phyloP scores from a whole-genome alignment of 2,797 vertebrate genomes.

The Pseudomugil gertrudae region DNA sequence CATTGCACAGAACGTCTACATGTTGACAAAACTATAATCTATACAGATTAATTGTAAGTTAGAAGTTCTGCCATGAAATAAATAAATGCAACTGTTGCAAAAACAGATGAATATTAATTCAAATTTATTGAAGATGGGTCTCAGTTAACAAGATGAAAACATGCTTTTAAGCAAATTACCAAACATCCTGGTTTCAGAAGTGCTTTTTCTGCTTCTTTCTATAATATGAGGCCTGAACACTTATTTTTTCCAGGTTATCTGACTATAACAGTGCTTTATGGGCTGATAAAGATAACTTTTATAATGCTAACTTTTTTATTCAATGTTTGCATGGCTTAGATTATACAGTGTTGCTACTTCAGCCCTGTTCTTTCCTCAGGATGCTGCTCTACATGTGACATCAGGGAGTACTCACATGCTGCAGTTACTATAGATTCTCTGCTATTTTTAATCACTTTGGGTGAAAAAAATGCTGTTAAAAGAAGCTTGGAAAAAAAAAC shows the following conservation, averaged over 20 bases:
- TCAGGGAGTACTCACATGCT: not conserved
- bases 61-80: not conserved
- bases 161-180: too few species aligned
- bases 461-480: not conserved
- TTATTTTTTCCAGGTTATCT: too few species aligned
- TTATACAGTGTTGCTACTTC: not conserved
- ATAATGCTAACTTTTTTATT: not conserved
- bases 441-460: not conserved
- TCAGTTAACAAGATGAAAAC: not conserved
- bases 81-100: not conserved
- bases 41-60: too few species aligned
- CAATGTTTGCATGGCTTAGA: not conserved
- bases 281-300: not conserved
- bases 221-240: not conserved
- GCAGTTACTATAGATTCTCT: not conserved
- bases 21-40: not conserved
- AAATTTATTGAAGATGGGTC: not conserved
- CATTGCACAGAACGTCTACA: not conserved
- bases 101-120: not conserved
- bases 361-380: not conserved
- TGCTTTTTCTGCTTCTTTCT: not conserved
- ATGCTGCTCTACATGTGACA: constrained; percentile 10
- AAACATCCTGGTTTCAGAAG: not conserved
- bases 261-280: not conserved
- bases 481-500: not conserved